Evolutionary conservation across 2,113 vertebrate genomes (phyloP).

Genomic region (Isurus oxyrinchus): DNA sequence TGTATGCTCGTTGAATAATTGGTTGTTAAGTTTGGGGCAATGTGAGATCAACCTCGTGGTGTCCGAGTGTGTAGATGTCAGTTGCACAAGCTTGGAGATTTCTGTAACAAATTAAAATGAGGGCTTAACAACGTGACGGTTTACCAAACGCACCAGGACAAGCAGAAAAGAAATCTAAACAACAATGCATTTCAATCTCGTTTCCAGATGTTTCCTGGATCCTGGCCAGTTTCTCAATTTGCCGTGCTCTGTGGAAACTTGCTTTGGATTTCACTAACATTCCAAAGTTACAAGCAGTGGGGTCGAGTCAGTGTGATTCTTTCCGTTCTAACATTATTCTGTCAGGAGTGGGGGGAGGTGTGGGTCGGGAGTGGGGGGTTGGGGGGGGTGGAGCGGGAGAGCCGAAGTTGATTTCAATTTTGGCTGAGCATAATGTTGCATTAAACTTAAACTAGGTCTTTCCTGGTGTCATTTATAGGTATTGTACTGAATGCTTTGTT

Average conservation of each 20-base stretch:
- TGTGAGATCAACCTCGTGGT: not conserved
- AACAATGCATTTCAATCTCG: not conserved
- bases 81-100: not conserved
- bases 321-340: not conserved
- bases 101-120: not conserved
- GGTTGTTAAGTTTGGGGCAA: not conserved
- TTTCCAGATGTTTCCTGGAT: constrained; percentile 17
- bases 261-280: not conserved
- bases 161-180: constrained; percentile 3
- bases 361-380: not conserved
- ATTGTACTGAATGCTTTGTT: not conserved
- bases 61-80: not conserved
- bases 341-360: not conserved
- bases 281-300: not conserved
- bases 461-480: not conserved
- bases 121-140: too few relatives aligned
- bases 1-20: not conserved
- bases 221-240: not conserved
- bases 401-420: not conserved
- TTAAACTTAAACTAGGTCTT: not conserved
- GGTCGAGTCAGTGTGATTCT: not conserved
- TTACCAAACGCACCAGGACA: not conserved
- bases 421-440: not conserved
- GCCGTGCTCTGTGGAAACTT: not conserved
- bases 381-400: not conserved